Evolutionary conservation across 2,888 invertebrate genomes (phyloP).

Genomic region (Agrotis ipsilon): DNA sequence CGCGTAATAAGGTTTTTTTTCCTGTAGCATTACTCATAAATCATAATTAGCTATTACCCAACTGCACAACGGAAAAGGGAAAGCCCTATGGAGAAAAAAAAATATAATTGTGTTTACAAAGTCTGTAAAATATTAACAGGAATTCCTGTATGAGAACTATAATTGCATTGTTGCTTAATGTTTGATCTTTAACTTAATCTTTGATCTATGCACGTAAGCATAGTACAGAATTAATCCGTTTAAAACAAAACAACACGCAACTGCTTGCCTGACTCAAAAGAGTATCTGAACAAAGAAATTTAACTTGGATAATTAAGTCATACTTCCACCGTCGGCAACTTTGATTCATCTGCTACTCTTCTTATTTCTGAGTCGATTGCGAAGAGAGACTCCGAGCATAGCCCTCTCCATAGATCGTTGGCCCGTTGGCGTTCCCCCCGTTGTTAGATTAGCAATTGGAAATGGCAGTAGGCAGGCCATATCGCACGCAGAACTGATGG

Average conservation of each 20-base stretch:
- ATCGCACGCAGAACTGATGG: too few species aligned
- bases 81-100: neutral
- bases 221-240: conserved; percentile 25
- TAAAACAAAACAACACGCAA: neutral
- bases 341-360: too few species aligned
- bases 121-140: neutral
- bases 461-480: too few species aligned
- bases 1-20: neutral
- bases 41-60: neutral
- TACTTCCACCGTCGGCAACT: too few species aligned
- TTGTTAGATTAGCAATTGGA: too few species aligned
- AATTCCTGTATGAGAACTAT: conserved; percentile 6
- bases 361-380: too few species aligned
- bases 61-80: neutral
- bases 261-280: neutral
- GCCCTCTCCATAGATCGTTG: too few species aligned
- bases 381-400: too few species aligned
- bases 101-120: neutral
- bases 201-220: conserved; percentile 1
- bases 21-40: neutral
- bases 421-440: too few species aligned
- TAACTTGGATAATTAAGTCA: too few species aligned
- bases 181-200: conserved; percentile 25
- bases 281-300: too few species aligned
- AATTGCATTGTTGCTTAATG: conserved; percentile 6